Percentiles rank a stretch among this genome's conserved stretches.
Evolutionary conservation across 2,113 vertebrate genomes (phyloP).

Genomic region (Cromileptes altivelis): DNA sequence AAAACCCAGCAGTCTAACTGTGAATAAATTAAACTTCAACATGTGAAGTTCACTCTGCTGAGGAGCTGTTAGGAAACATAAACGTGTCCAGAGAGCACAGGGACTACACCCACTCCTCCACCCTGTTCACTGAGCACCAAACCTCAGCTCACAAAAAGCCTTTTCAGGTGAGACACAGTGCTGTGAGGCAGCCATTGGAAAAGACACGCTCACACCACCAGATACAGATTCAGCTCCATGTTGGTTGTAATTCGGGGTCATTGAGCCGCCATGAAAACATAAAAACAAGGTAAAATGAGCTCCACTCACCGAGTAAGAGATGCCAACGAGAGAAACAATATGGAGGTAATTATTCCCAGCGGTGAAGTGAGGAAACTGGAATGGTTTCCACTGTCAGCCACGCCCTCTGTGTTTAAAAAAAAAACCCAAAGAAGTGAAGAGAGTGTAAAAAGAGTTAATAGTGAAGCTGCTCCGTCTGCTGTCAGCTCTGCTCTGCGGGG

Average conservation of each 20-base stretch:
- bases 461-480: not conserved
- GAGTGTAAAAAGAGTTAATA: accelerated
- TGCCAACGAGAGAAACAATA: not conserved
- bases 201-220: not conserved
- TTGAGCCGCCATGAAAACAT: not conserved
- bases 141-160: conserved; percentile 40
- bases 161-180: conserved; percentile 35
- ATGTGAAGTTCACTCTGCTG: too few species aligned
- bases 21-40: too few species aligned
- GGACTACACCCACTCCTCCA: conserved; percentile 7
- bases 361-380: too few species aligned
- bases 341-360: not conserved
- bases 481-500: not conserved
- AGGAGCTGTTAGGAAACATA: too few species aligned
- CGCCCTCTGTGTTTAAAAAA: not conserved
- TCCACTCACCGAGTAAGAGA: conserved; percentile 32
- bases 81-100: not conserved
- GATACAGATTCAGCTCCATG: not conserved
- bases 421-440: too few species aligned
- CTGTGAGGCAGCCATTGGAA: not conserved
- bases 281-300: not conserved
- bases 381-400: not conserved
- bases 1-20: not conserved
- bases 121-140: not conserved
- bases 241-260: not conserved